A percentile compares a stretch with the other conserved stretches of the same genome.
phyloP scores from a whole-genome alignment of 2,888 invertebrate genomes.

The Dendrolimus pini region DNA sequence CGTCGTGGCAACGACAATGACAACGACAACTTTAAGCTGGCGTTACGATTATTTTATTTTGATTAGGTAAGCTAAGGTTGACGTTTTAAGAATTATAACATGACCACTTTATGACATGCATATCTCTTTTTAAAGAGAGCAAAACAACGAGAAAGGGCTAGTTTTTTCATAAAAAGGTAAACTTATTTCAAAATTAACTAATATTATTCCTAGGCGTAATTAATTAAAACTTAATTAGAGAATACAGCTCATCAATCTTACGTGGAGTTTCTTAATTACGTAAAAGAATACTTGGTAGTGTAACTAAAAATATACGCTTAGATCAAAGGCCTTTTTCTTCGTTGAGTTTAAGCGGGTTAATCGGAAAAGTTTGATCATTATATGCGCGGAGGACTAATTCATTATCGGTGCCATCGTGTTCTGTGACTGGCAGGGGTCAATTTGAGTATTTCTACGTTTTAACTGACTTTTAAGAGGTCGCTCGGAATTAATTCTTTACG shows the following conservation, averaged over 20 bases:
- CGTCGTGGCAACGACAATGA: too few species aligned
- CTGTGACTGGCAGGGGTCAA: neutral
- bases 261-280: neutral
- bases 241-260: neutral
- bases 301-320: neutral
- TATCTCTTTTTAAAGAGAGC: too few species aligned
- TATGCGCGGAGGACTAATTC: neutral
- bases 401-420: neutral
- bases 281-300: neutral
- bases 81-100: too few species aligned
- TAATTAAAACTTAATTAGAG: neutral
- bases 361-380: constrained; percentile 6
- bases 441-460: neutral
- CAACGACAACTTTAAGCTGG: too few species aligned
- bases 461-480: neutral
- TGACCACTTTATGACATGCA: too few species aligned
- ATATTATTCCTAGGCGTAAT: neutral
- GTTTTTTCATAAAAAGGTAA: too few species aligned
- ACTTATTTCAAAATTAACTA: too few species aligned
- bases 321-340: neutral
- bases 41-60: too few species aligned
- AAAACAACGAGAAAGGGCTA: too few species aligned
- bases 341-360: constrained; percentile 1
- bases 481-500: neutral
- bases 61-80: too few species aligned